Conservation (phyloP, 2,797 vertebrate species). For the Pseudocheirus occidentalis region DNA sequence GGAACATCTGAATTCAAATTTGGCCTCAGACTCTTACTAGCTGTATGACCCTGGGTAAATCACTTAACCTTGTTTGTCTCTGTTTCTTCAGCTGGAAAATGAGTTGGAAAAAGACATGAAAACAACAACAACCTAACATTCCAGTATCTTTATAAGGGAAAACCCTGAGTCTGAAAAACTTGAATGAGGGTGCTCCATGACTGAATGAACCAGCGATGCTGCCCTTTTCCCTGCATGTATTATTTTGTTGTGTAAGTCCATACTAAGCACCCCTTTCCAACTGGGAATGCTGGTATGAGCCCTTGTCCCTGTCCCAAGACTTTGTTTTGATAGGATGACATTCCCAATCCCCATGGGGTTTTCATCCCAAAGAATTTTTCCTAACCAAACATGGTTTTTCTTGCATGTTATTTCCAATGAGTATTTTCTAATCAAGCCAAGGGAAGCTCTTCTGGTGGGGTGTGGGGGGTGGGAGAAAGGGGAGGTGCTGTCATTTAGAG, state of each 20-base stretch:
- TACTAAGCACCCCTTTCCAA: conserved; percentile 70
- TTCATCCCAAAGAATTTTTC: conserved; percentile 71
- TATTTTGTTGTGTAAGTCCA: not conserved
- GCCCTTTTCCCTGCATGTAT: not conserved
- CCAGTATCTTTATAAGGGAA: not conserved
- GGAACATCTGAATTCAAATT: conserved; percentile 5
- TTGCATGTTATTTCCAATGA: conserved; percentile 78
- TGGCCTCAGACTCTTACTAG: conserved; percentile 43
- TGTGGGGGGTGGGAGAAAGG: not conserved
- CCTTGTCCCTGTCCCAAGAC: conserved; percentile 21
- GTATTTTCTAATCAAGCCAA: conserved; percentile 13
- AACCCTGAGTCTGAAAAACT: not conserved
- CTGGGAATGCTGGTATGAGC: conserved; percentile 51
- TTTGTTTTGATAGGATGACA: conserved; percentile 75
- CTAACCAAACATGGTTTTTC: conserved; percentile 79
- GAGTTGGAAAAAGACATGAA: not conserved
- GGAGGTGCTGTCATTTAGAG: conserved; percentile 54
- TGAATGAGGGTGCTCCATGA: not conserved
- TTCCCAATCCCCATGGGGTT: conserved; percentile 41
- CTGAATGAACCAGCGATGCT: not conserved
- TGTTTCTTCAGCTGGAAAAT: conserved; percentile 55
- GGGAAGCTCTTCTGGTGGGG: not conserved
- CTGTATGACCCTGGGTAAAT: not conserved
- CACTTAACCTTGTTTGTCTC: conserved; percentile 61
- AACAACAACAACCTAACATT: not conserved